Conservation (phyloP, 2,797 vertebrate genomes). For the Oophaga sylvatica region DNA sequence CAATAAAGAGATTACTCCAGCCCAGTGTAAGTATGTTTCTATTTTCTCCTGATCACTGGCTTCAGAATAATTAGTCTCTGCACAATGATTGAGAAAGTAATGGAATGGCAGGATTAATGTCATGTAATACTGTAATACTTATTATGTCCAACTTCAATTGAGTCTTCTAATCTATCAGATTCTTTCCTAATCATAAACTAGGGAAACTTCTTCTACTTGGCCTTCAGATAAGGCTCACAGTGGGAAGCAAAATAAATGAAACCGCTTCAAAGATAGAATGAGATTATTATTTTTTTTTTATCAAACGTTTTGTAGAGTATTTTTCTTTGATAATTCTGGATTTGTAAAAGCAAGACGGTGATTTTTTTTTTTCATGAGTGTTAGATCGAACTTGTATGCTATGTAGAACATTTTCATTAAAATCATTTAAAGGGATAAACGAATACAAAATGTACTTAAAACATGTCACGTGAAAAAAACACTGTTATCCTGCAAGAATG, state of each 20-base stretch:
- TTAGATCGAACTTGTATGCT: neutral
- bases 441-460: neutral
- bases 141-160: conserved; percentile 97
- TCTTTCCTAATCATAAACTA: conserved; percentile 90
- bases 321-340: conserved; percentile 82
- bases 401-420: neutral
- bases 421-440: neutral
- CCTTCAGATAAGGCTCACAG: conserved; percentile 89
- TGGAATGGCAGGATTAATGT: conserved; percentile 98
- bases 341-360: conserved; percentile 81
- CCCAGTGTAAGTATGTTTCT: conserved; percentile 92
- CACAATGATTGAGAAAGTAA: conserved; percentile 89
- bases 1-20: conserved; percentile 97
- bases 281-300: conserved; percentile 89
- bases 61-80: conserved; percentile 91
- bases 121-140: conserved; percentile 99
- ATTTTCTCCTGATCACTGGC: conserved; percentile 80
- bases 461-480: neutral
- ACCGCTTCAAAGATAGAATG: conserved; percentile 88
- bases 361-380: conserved; percentile 70
- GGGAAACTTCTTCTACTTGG: conserved; percentile 91
- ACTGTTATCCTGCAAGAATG: too few relatives aligned
- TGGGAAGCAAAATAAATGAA: conserved; percentile 91
- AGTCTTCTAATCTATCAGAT: conserved; percentile 91
- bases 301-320: conserved; percentile 83